Base-by-base conservation (phyloP, 1,140 invertebrate genomes). In the Pseudomyrmex cubaensis region DNA sequence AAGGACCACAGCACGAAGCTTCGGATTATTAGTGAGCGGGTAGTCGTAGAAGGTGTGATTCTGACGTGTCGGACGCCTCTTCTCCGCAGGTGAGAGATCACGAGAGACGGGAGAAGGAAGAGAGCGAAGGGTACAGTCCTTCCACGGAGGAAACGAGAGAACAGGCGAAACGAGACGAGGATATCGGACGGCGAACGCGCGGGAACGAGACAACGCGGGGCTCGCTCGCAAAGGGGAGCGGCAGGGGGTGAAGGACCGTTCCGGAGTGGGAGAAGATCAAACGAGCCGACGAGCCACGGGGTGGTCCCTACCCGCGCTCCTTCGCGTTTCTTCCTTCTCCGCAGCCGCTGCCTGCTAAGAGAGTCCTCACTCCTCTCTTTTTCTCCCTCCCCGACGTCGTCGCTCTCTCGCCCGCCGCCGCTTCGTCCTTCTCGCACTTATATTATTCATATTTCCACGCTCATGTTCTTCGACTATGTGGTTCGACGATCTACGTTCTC, bases 271-370 rank as follows among this genome's bases (percentile, higher is more conserved):
- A 92, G 93, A 94, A 94, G 93, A 94, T 94, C 93, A 94, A 94
- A 94, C 89, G 93, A 92, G 93, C 94, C 94, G 94, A 93, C 93
- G 83, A 93, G 90, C 93, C 93, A 94, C 94, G 94, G 94, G 94
- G 94, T 94, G 94, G 94, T 94, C 93, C 94, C 92, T 92, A 92
- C 91, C 91, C 92, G 90, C 89, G 90, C 85, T 87, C 84, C 83
- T 85, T 83, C 74, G 22, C 73, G 87, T 85, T 84, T 87, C 84
- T 87, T 89, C 80, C 87, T 85, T 87, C 89, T 85, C 82, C 64
- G 67, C 20, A 76, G 83, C 50, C 77, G 78, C 78, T 88, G 76
- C 88, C 85, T 90, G 86, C 88, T 86, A 86, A 57, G 70, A 66
- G 59, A 63, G 48, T 66, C 74, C 85, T 84, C 86, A 35, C 61